Conservation (phyloP, 23 tunicate species). For the Trididemnum nubilum region DNA sequence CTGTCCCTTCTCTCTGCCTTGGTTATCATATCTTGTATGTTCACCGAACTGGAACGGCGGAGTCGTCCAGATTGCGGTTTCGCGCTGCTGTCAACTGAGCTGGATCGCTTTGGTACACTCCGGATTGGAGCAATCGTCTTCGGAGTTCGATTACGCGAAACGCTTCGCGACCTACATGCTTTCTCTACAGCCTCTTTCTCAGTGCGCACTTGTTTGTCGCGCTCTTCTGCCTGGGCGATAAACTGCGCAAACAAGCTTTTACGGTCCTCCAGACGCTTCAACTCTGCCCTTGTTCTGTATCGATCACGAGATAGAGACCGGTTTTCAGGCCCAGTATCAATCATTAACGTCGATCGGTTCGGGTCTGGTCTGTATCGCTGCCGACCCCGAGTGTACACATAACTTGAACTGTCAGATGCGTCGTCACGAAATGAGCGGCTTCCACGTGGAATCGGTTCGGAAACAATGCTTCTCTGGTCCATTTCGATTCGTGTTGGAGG, state of each 20-base stretch:
- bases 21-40: conserved; percentile 40
- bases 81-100: background rate
- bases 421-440: background rate
- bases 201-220: conserved; percentile 43
- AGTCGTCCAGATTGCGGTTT: background rate
- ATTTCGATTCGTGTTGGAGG: background rate
- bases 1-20: conserved; percentile 60
- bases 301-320: conserved; percentile 14
- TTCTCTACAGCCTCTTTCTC: conserved; percentile 41
- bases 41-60: conserved; percentile 46
- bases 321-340: background rate
- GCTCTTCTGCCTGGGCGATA: conserved; percentile 58
- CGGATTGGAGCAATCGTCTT: background rate
- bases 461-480: background rate
- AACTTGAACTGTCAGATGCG: conserved; percentile 1
- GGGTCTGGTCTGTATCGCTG: conserved; percentile 15
- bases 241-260: conserved; percentile 53
- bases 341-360: background rate
- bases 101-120: conserved; percentile 20
- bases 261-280: conserved; percentile 5
- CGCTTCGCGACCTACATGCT: conserved; percentile 36
- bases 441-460: background rate
- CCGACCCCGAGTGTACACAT: conserved; percentile 12
- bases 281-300: conserved; percentile 4
- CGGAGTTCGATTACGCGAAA: conserved; percentile 34